Conservation (phyloP, 2,888 invertebrate genomes). For the Osmoderma eremita region DNA sequence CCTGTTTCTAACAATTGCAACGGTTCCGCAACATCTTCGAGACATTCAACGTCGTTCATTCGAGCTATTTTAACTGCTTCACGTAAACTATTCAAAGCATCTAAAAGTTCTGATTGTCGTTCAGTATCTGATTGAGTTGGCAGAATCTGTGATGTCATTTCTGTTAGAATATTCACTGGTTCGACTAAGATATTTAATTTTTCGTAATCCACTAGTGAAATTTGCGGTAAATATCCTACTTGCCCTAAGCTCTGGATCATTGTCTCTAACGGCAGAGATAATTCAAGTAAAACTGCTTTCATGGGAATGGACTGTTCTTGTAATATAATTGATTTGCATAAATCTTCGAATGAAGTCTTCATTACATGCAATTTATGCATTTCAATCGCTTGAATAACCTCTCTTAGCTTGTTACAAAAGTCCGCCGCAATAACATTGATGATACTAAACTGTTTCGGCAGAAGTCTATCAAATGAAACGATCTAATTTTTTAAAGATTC, state of each 20-base stretch:
- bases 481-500: conserved; percentile 6
- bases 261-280: conserved; percentile 8
- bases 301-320: background rate
- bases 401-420: background rate
- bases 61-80: conserved; percentile 8
- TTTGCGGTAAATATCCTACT: background rate
- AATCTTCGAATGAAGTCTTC: conserved; percentile 3
- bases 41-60: conserved; percentile 8
- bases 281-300: conserved; percentile 8
- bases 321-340: background rate
- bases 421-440: conserved; percentile 10
- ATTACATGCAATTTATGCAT: background rate
- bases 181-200: conserved; percentile 24
- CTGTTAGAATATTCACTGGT: conserved; percentile 27
- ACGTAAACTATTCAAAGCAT: conserved; percentile 17
- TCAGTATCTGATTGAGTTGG: background rate
- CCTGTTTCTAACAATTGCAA: conserved; percentile 12
- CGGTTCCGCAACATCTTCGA: conserved; percentile 20
- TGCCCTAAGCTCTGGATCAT: conserved; percentile 1
- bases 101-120: background rate
- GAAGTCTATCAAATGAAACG: background rate
- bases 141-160: conserved; percentile 7
- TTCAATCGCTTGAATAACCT: background rate
- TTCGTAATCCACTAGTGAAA: background rate
- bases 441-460: background rate